Base-by-base conservation (phyloP, 2,888 invertebrate species). In the Lordiphosa fenestrarum region DNA sequence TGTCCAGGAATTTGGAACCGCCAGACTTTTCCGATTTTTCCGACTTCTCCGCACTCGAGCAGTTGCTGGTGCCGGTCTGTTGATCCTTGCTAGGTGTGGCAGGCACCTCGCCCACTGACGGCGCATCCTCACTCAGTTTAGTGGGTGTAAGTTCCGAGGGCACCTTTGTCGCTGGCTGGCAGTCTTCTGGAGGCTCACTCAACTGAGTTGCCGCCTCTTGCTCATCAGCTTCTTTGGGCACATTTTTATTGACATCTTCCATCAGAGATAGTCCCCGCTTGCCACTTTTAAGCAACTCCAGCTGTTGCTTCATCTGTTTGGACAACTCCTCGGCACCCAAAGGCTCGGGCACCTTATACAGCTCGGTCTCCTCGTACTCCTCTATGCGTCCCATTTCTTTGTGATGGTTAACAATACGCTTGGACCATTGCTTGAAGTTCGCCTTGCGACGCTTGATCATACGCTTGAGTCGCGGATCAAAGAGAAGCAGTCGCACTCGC, bases 281-380 rank as follows among this genome's bases (percentile, higher is more conserved):
- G 7, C 83, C 71, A 41, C 60, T 85, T 56, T 87, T 87, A 1
- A 89, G 57, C 33, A 89, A 53, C 57, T 88, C 85, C 46, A 89
- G 69, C 49, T 89, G 89, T 39, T 89, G 74, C 53, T 88, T 89
- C 57, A 89, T 59, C 53, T 87, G 82, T 54, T 85, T 85, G 49
- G 84, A 83, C 6, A 89, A 64, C 54, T 88, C 86, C 10, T 85
- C 85, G n/a, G 70, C 60, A 0, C 49, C 68, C 38, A 71, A 49
- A 6, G 51, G 53, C 19, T 53, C 48, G 1, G 52, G 46, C 44
- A 57, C 53, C 38, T 71, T 76, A 25, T 81, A 85, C 5, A 69
- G 10, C 46, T 66, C 75, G 35, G 62, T 85, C 65, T 85, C 85
- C 53, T 84, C 75, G 48, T 77, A 71, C 53, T 86, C 82, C 7